Conservation (phyloP, 2,797 vertebrate species). For the Dermochelys coriacea region DNA sequence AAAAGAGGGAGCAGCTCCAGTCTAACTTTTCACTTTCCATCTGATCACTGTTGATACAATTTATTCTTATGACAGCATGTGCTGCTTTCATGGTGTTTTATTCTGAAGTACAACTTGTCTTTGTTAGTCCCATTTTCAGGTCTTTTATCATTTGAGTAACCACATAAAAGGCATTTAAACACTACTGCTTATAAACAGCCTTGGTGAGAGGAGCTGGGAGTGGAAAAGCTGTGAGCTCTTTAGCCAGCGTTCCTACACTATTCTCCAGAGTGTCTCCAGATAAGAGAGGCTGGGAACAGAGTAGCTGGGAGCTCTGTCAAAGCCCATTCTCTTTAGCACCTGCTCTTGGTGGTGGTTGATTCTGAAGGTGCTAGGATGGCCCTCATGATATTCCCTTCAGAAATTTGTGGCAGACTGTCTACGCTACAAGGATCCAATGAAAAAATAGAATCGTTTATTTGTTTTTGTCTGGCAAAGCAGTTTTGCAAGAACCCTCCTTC, state of each 20-base stretch:
- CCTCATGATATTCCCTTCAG: background rate
- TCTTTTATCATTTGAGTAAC: constrained; percentile 64
- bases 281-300: background rate
- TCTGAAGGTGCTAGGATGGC: background rate
- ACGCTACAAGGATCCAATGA: background rate
- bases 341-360: background rate
- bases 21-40: constrained; percentile 52
- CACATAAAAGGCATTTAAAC: constrained; percentile 69
- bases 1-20: constrained; percentile 46
- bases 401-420: background rate
- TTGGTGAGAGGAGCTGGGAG: background rate
- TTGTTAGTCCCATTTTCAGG: constrained; percentile 62
- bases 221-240: background rate
- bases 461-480: background rate
- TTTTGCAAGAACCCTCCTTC: background rate
- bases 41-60: constrained; percentile 71
- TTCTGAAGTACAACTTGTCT: constrained; percentile 66
- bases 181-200: constrained; percentile 17
- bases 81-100: constrained; percentile 60
- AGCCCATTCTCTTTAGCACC: background rate
- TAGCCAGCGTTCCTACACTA: background rate
- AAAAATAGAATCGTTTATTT: background rate
- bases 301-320: background rate
- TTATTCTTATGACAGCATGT: constrained; percentile 68
- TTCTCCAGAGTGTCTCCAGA: background rate